Conservation (phyloP, 2,113 vertebrate species). For the Gadus macrocephalus region DNA sequence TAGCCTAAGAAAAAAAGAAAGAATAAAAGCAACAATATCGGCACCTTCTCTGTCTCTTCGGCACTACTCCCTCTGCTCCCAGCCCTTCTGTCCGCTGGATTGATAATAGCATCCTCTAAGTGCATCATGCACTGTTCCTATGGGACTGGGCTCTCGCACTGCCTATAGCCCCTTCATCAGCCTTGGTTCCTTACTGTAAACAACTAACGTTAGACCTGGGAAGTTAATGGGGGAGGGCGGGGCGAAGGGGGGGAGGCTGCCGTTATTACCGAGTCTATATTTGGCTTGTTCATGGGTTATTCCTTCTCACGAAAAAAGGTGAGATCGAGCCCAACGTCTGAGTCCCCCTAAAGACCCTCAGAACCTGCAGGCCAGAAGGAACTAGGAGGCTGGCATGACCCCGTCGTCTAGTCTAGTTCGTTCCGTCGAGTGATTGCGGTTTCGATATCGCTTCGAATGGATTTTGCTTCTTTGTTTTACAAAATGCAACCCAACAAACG, state of each 20-base stretch:
- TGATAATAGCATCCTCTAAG: conserved; percentile 36
- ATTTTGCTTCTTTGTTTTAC: conserved; percentile 42
- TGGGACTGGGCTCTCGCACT: conserved; percentile 32
- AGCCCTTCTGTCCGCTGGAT: conserved; percentile 28
- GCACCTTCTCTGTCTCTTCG: conserved; percentile 43
- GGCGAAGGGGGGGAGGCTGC: conserved; percentile 13
- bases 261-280: conserved; percentile 20
- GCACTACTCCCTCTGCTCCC: conserved; percentile 6
- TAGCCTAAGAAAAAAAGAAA: conserved; percentile 37
- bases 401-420: conserved; percentile 34
- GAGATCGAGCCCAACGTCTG: conserved; percentile 15
- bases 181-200: conserved; percentile 35
- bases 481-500: conserved; percentile 54
- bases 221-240: conserved; percentile 18
- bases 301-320: conserved; percentile 4
- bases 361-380: conserved; percentile 11
- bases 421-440: conserved; percentile 40
- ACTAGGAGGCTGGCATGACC: too few relatives aligned
- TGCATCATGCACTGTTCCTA: conserved; percentile 47
- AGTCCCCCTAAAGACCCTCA: conserved; percentile 31
- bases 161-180: conserved; percentile 23
- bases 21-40: conserved; percentile 35
- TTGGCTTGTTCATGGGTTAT: conserved; percentile 24
- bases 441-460: conserved; percentile 50
- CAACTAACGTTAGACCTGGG: conserved; percentile 21